phyloP scores from a whole-genome alignment of 2,888 invertebrate genomes.

The Tridacna crocea region DNA sequence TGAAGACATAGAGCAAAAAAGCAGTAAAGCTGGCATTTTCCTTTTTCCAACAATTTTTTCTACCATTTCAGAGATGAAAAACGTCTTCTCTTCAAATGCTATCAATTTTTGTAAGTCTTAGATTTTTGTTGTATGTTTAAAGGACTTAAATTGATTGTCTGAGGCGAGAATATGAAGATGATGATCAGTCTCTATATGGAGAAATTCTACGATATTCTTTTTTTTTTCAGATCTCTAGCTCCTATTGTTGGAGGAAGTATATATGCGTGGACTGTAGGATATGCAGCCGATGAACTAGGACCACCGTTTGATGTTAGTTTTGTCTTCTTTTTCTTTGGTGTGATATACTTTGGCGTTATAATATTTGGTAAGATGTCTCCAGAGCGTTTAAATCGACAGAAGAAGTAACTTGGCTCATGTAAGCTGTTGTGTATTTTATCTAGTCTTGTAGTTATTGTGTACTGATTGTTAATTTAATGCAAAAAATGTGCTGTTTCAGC shows the following conservation, averaged over 20 bases:
- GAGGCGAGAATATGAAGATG: background rate
- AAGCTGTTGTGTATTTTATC: background rate
- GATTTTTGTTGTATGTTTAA: too few species aligned
- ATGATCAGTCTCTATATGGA: background rate
- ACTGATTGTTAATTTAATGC: too few species aligned
- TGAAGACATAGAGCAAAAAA: too few species aligned
- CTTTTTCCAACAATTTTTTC: too few species aligned
- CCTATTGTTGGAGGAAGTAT: conserved; percentile 78
- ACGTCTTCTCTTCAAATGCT: too few species aligned
- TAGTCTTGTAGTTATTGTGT: too few species aligned
- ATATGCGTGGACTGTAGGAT: conserved; percentile 79
- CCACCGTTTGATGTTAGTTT: conserved; percentile 81
- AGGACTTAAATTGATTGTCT: too few species aligned
- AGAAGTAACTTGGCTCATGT: conserved; percentile 50
- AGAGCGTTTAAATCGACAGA: conserved; percentile 73
- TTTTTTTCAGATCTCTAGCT: conserved; percentile 74
- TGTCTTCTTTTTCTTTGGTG: conserved; percentile 76
- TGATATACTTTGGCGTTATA: conserved; percentile 65
- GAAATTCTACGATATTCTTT: background rate
- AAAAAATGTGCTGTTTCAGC: too few species aligned
- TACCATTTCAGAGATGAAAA: too few species aligned
- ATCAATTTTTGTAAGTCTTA: too few species aligned
- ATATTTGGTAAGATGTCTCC: conserved; percentile 72
- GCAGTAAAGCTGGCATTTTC: too few species aligned
- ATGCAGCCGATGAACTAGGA: conserved; percentile 68